phyloP scores from a whole-genome alignment of 2,113 vertebrate species.

The Sula dactylatra region DNA sequence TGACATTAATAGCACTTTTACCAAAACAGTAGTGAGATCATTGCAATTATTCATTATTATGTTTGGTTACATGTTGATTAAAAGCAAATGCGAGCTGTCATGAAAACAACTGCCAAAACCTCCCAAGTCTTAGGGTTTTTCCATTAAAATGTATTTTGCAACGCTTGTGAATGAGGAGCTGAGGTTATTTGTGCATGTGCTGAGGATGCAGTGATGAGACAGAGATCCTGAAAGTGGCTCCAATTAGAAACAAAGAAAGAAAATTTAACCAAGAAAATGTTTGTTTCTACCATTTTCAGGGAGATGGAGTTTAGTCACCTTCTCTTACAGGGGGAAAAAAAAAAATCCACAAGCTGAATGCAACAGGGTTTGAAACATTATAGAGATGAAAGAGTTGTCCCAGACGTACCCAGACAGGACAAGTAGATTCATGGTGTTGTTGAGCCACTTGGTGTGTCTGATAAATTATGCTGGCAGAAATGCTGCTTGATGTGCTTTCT shows the following conservation, averaged over 20 bases:
- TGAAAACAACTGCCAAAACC: neutral
- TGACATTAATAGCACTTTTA: neutral
- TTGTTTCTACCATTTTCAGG: neutral
- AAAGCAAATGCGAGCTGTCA: neutral
- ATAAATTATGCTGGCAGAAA: neutral
- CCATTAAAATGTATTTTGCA: neutral
- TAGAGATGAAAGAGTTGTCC: neutral
- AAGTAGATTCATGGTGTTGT: accelerated
- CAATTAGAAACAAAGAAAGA: neutral
- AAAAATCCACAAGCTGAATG: neutral
- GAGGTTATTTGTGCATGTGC: neutral
- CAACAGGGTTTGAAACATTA: accelerated
- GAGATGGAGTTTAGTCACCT: neutral
- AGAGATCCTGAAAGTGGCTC: neutral
- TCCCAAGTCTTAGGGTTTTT: neutral
- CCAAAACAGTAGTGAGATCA: neutral
- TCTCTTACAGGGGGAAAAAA: neutral
- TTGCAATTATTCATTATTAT: neutral
- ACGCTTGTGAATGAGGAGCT: accelerated
- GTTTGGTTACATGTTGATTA: neutral
- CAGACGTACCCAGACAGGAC: neutral
- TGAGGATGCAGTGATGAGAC: neutral
- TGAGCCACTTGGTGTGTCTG: neutral
- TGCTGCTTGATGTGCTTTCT: neutral
- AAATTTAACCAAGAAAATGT: neutral